Evolutionary conservation across 2,888 invertebrate genomes (phyloP), one percentile per base, ranked within the genome.

Genomic region (Chloromyia formosa): DNA sequence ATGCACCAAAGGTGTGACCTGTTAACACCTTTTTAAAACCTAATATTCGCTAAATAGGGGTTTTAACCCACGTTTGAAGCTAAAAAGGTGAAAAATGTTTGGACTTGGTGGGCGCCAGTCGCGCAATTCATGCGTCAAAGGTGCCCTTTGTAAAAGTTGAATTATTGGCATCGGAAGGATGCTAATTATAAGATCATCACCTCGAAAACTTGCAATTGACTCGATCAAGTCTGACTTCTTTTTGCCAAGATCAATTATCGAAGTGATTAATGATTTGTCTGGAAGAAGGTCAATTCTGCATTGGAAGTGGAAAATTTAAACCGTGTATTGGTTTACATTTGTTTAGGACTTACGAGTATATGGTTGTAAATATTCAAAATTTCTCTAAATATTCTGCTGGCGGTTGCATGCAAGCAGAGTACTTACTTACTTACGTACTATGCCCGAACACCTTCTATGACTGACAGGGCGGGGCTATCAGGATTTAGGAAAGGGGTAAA

Each of bases 11-110:
- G 75, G 75, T 61, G 74, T 64, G 68, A 49, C 74, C 75, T 74
- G 75, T 75, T 75, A 75, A 75, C 75, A 75, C 75, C 75, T 75
- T 75, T 75, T 75, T 75, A 75, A 74, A 69, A 66, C 49, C 74
- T 75, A 75, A 75, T 75, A 61, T 71, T 61, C 69, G 54, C 74
- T 75, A 75, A 75, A 64, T 75, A 73, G 61, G 53, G 75, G 75
- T 75, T 69, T 69, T 73, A 56, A 40, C 73, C 23, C 54, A 14
- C 66, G 18, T n/a, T 49, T 18, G 18, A 54, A 61, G 73, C 40
- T 53, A 73, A 58, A 53, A 27, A 54, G 56, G 56, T 23, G 69
- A 54, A 56, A 66, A 75, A 49, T 61, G 73, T 56, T 68, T 73
- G 73, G 35, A 60, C 40, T 18, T 23, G 60, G 16, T 20, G 53